phyloP scores from a whole-genome alignment of 1,140 invertebrate genomes.

The Melipona quadrifasciata region DNA sequence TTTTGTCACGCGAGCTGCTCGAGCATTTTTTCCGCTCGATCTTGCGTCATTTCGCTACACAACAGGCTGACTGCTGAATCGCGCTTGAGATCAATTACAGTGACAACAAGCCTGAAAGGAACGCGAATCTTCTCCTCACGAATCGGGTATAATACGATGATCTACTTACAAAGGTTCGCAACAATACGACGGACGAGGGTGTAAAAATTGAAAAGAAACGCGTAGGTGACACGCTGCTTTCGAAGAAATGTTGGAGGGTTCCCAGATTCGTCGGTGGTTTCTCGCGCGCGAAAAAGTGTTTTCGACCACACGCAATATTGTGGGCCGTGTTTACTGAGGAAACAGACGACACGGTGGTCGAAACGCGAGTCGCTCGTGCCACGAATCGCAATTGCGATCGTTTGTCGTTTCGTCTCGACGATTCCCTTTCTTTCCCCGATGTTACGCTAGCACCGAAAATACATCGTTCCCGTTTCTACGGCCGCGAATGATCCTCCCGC shows the following conservation, averaged over 20 bases:
- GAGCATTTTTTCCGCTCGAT: not conserved
- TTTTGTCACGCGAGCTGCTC: not conserved
- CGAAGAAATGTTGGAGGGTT: slow-evolving; percentile 27
- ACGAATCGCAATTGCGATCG: slow-evolving; percentile 51
- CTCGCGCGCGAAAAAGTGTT: slow-evolving; percentile 47
- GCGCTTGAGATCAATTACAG: slow-evolving; percentile 2
- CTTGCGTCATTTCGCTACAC: slow-evolving; percentile 8
- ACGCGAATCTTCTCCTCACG: not conserved
- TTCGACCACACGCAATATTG: slow-evolving; percentile 62
- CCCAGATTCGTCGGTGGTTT: slow-evolving; percentile 28
- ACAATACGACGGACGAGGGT: not conserved
- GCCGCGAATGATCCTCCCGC: not conserved
- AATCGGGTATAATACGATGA: not conserved
- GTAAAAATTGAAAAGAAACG: slow-evolving; percentile 18
- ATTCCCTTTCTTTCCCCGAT: slow-evolving; percentile 1
- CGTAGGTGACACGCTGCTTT: slow-evolving; percentile 14
- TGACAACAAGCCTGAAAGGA: not conserved
- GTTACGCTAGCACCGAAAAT: not conserved
- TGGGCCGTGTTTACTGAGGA: slow-evolving; percentile 56
- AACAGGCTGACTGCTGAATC: not conserved
- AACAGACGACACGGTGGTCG: slow-evolving; percentile 52
- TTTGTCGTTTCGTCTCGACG: not conserved
- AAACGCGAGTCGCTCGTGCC: slow-evolving; percentile 42
- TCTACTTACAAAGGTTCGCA: not conserved
- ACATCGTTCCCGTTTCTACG: not conserved